These are phyloP conservation scores for Astropecten irregularis DNA, from an alignment of 53 echinoderm and acorn worm species.

Conservation along the genomic window DNA sequence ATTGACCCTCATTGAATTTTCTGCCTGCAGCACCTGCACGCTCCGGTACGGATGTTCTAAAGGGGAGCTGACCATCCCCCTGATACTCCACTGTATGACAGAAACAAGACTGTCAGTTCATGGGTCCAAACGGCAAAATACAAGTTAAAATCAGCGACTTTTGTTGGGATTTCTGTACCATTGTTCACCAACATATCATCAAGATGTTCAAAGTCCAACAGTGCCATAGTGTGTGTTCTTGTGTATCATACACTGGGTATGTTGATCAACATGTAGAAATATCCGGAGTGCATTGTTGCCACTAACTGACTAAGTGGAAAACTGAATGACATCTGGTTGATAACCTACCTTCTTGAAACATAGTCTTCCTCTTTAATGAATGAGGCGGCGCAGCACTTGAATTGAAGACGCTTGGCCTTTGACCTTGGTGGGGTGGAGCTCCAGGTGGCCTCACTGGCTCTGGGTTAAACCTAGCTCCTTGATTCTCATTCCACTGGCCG, in stretches of 20 bases:
- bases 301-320: too few species aligned
- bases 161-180: too few species aligned
- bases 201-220: too few species aligned
- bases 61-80: constrained; percentile 51
- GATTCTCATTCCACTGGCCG: not conserved
- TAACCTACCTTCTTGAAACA: constrained; percentile 66
- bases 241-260: too few species aligned
- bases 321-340: too few species aligned
- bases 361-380: constrained; percentile 45
- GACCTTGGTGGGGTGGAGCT: constrained; percentile 13
- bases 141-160: too few species aligned
- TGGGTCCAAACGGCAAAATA: too few species aligned
- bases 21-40: constrained; percentile 18
- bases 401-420: not conserved
- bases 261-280: too few species aligned
- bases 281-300: too few species aligned
- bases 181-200: too few species aligned
- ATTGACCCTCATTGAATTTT: constrained; percentile 16
- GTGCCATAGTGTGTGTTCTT: too few species aligned
- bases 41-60: constrained; percentile 28
- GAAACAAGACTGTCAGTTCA: too few species aligned
- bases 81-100: constrained; percentile 30
- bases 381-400: constrained; percentile 1
- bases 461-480: not conserved
- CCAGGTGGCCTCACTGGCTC: not conserved